Conservation (phyloP, 1,140 invertebrate species). For the Paralvinella palmiformis region DNA sequence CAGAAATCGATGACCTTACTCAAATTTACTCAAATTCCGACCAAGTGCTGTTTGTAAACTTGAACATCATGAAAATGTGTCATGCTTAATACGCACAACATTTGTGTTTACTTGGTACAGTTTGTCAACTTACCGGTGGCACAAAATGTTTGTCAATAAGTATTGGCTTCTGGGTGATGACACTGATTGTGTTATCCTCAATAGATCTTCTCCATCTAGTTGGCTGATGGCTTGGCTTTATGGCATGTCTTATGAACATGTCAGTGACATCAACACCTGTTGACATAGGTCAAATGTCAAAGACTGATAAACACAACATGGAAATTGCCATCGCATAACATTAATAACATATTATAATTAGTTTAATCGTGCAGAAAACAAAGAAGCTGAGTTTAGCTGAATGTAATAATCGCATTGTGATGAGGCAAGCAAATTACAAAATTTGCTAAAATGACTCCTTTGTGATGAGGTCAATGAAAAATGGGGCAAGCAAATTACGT, state of each 20-base stretch:
- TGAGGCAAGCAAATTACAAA: too few species aligned
- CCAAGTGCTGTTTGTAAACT: too few species aligned
- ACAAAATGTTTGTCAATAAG: slow-evolving; percentile 13
- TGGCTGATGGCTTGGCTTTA: not conserved
- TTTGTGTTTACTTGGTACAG: not conserved
- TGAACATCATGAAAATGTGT: not conserved
- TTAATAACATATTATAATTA: too few species aligned
- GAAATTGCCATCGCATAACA: too few species aligned
- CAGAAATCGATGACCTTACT: too few species aligned
- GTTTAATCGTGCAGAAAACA: too few species aligned
- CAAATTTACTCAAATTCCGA: too few species aligned
- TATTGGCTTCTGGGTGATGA: slow-evolving; percentile 6
- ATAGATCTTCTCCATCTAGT: not conserved
- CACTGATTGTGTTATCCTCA: slow-evolving; percentile 6
- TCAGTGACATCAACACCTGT: slow-evolving; percentile 1
- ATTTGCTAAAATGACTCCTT: too few species aligned
- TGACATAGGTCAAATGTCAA: not conserved
- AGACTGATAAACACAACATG: not conserved
- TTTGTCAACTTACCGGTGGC: slow-evolving; percentile 8
- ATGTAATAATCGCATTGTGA: too few species aligned
- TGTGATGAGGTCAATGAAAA: too few species aligned
- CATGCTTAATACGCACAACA: not conserved
- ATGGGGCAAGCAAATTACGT: too few species aligned
- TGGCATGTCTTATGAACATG: not conserved
- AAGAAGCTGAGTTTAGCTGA: too few species aligned